Evolutionary conservation across 2,888 invertebrate species (phyloP).

Genomic region (Gastrophysa polygoni): DNA sequence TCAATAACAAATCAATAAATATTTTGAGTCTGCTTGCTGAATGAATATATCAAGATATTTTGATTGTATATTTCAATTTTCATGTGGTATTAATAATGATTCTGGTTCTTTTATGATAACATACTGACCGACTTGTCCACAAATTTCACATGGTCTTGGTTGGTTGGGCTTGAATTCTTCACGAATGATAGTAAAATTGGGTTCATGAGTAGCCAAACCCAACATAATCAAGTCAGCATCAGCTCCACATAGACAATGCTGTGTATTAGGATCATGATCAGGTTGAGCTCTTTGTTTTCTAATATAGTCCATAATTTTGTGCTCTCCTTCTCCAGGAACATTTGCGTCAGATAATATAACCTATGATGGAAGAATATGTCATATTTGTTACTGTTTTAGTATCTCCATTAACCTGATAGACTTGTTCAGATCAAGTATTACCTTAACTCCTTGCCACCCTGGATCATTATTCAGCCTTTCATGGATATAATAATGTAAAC

Average conservation of each 20-base stretch:
- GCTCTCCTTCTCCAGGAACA: conserved; percentile 86
- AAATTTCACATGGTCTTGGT: conserved; percentile 94
- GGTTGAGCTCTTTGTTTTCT: conserved; percentile 93
- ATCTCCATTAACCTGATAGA: too few relatives aligned
- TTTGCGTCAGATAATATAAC: conserved; percentile 96
- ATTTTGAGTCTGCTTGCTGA: too few relatives aligned
- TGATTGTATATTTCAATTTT: too few relatives aligned
- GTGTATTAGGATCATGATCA: conserved; percentile 97
- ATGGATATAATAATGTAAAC: conserved; percentile 88
- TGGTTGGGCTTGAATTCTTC: conserved; percentile 99
- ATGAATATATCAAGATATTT: too few relatives aligned
- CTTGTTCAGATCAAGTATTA: too few relatives aligned
- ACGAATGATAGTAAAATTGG: conserved; percentile 97
- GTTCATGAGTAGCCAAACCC: conserved; percentile 97
- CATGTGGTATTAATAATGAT: too few relatives aligned
- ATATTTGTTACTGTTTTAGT: conserved; percentile 60
- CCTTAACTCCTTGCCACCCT: conserved; percentile 91
- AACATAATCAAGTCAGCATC: conserved; percentile 99
- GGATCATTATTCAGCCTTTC: conserved; percentile 90
- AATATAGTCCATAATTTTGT: conserved; percentile 98
- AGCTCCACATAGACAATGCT: conserved; percentile 97
- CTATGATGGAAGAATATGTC: too few relatives aligned
- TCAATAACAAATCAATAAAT: too few relatives aligned
- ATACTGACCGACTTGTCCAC: conserved; percentile 74
- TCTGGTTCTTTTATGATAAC: too few relatives aligned